Conservation (phyloP, 37 sponge, comb jelly and placozoan genomes). For the Axinella damicornis region DNA sequence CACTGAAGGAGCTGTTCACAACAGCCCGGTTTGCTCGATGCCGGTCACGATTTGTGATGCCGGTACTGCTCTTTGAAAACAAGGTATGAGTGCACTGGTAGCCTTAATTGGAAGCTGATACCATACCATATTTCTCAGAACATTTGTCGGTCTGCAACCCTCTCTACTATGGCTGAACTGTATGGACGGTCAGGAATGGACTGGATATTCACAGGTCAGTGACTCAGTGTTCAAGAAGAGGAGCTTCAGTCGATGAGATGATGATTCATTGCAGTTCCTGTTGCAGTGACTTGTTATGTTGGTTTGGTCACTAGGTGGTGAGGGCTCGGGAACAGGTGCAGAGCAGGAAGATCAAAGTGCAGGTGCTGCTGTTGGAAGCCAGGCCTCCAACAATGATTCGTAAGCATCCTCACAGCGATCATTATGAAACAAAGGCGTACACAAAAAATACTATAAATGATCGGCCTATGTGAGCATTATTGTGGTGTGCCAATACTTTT, state of each 20-base stretch:
- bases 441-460: too few species aligned
- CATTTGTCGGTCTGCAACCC: conserved; percentile 91
- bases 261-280: too few species aligned
- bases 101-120: too few species aligned
- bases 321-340: background rate
- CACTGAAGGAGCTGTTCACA: conserved; percentile 76
- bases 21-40: conserved; percentile 87
- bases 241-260: too few species aligned
- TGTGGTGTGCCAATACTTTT: too few species aligned
- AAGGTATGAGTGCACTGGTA: conserved; percentile 80
- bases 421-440: too few species aligned
- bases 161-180: conserved; percentile 87
- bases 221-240: background rate
- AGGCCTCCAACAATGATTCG: too few species aligned
- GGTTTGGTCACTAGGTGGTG: background rate
- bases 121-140: conserved; percentile 55
- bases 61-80: conserved; percentile 88
- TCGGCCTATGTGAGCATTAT: too few species aligned
- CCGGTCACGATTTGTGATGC: conserved; percentile 89
- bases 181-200: conserved; percentile 90
- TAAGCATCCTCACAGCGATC: too few species aligned
- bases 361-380: too few species aligned
- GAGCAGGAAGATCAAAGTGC: too few species aligned
- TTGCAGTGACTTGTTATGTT: too few species aligned
- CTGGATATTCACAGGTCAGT: conserved; percentile 77